Conservation (phyloP, 2,797 vertebrate species). For the Pseudochirops cupreus region DNA sequence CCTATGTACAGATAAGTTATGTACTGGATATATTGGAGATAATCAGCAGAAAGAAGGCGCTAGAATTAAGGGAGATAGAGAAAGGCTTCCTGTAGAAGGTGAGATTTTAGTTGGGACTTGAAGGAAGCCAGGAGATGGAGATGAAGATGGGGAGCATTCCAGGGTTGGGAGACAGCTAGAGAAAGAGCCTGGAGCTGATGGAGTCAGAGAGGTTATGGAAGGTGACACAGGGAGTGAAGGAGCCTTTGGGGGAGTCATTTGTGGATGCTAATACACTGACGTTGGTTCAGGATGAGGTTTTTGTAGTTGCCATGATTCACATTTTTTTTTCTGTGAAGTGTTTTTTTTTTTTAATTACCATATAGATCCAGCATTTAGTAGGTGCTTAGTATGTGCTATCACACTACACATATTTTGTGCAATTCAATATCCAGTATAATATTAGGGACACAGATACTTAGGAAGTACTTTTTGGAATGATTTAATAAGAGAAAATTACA, state of each 20-base stretch:
- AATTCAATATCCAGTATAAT: background rate
- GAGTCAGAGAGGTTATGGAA: background rate
- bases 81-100: background rate
- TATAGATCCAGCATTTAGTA: background rate
- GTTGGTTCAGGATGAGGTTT: background rate
- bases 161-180: background rate
- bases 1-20: background rate
- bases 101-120: background rate
- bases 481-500: background rate
- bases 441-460: background rate
- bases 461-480: background rate
- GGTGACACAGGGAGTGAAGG: background rate
- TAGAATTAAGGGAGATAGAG: background rate
- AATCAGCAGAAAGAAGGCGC: background rate
- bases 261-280: background rate
- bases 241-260: background rate
- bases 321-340: background rate
- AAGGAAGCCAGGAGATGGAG: background rate
- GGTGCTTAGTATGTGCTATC: background rate
- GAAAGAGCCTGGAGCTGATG: background rate
- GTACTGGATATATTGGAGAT: background rate
- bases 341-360: background rate
- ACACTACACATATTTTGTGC: background rate
- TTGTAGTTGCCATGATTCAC: background rate
- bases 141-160: background rate